These are phyloP conservation scores for Avahi laniger DNA, from an alignment of 2,797 vertebrate species.

Conservation along the genomic window DNA sequence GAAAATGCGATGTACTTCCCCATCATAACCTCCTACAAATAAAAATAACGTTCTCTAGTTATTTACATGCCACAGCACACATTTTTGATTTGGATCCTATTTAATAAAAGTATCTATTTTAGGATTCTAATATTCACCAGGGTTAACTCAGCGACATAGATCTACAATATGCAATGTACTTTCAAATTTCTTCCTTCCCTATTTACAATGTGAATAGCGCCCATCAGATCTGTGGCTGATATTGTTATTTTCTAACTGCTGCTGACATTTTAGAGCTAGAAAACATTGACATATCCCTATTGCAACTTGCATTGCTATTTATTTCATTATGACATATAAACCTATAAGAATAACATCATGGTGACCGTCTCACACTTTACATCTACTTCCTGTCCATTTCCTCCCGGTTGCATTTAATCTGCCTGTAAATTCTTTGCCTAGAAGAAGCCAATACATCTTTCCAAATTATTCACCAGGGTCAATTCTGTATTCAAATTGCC, in stretches of 20 bases:
- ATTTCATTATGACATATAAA: background rate
- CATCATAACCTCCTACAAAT: background rate
- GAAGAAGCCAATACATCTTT: slow-evolving; percentile 52
- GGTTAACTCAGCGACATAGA: background rate
- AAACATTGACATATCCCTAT: slow-evolving; percentile 34
- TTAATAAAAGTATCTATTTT: background rate
- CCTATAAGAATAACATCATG: slow-evolving; percentile 43
- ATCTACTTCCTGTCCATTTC: slow-evolving; percentile 36
- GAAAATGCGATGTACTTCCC: background rate
- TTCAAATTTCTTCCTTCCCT: background rate
- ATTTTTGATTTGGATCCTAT: background rate
- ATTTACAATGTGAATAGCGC: background rate
- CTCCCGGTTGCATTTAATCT: slow-evolving; percentile 55
- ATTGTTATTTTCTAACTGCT: slow-evolving; percentile 53
- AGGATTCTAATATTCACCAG: background rate
- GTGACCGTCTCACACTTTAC: background rate
- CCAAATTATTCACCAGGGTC: slow-evolving; percentile 75
- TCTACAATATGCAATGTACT: background rate
- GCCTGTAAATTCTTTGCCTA: slow-evolving; percentile 47
- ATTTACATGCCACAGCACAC: background rate
- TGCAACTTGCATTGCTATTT: background rate
- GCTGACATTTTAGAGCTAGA: slow-evolving; percentile 49
- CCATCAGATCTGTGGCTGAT: background rate
- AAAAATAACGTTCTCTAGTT: background rate
- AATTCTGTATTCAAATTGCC: slow-evolving; percentile 72